Percentiles rank a stretch among this genome's conserved stretches.
phyloP scores from a whole-genome alignment of 2,888 invertebrate species.

The Plutella xylostella region DNA sequence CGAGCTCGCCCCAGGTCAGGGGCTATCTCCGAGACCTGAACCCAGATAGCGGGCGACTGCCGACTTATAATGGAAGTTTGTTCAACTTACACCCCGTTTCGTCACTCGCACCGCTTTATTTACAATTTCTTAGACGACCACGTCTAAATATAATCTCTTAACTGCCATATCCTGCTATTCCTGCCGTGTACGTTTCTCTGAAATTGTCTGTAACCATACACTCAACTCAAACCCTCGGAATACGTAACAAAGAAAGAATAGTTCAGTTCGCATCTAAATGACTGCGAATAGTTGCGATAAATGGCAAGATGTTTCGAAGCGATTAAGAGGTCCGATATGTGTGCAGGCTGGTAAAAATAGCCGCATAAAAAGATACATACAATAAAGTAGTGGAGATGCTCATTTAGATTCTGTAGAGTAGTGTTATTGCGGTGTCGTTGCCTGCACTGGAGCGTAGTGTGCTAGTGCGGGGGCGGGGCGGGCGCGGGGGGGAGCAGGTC shows the following conservation, averaged over 20 bases:
- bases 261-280: too few species aligned
- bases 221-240: too few species aligned
- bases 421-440: slow-evolving; percentile 15
- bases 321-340: too few species aligned
- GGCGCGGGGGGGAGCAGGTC: too few species aligned
- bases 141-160: slow-evolving; percentile 35
- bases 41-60: slow-evolving; percentile 38
- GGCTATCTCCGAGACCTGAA: slow-evolving; percentile 45
- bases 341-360: too few species aligned
- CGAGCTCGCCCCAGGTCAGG: slow-evolving; percentile 48
- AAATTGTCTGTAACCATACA: slow-evolving; percentile 17
- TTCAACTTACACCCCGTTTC: slow-evolving; percentile 47
- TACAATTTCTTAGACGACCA: slow-evolving; percentile 35
- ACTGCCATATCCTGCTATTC: slow-evolving; percentile 35
- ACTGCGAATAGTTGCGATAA: too few species aligned
- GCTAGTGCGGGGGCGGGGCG: slow-evolving; percentile 22
- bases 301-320: too few species aligned
- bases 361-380: too few species aligned
- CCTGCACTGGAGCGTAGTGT: slow-evolving; percentile 15
- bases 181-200: slow-evolving; percentile 32
- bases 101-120: slow-evolving; percentile 37
- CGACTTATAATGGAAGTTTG: slow-evolving; percentile 48
- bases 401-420: slow-evolving; percentile 11
- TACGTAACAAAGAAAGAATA: too few species aligned
- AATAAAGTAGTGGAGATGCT: too few species aligned